Evolutionary conservation across 2,797 vertebrate genomes (phyloP), one percentile per base, ranked within the genome.

Genomic region (Apogon talboti): DNA sequence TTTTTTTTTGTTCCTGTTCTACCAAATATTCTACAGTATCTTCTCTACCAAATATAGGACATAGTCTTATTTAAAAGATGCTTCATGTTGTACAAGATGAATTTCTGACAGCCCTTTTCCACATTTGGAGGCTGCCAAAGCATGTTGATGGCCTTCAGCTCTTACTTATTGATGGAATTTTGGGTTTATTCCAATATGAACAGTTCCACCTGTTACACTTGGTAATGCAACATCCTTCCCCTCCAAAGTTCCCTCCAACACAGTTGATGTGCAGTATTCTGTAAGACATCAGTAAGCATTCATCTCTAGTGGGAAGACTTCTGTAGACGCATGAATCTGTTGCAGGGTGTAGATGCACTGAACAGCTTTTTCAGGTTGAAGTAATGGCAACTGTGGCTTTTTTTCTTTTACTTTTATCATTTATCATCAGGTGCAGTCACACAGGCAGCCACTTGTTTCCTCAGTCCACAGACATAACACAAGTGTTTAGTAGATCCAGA

Each of bases 111-210:
- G n/a, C 33, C 11, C 24, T 45, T 38, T 30, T 56, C 30, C 30
- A 52, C n/a, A 63, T 72, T 63, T 59, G n/a, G 21, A 76, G 19
- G 38, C 52, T 64, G 66, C 74, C 70, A 51, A 46, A 63, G 44
- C 40, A 59, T 69, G 67, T 80, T 61, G 55, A 73, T 78, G 48
- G 61, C 58, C 61, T 53, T 54, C 14, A 54, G 19, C 19, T 43
- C 53, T 72, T 56, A 66, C 62, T 46, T 8, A 60, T 66, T 72
- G 53, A 68, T 69, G 35, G 48, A 60, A 54, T 74, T 45, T 73
- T 84, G 64, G 70, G 35, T 38, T 44, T 7, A 0, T 21, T 74
- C 84, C 79, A 76, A 76, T 74, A 80, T 60, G 58, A 79, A 67
- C 67, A 44, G 42, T 16, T 43, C 59, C 57, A 47, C 70, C 63